These are phyloP conservation scores for Gymnocheta viridis DNA, from an alignment of 2,888 invertebrate species.

Conservation along the genomic window DNA sequence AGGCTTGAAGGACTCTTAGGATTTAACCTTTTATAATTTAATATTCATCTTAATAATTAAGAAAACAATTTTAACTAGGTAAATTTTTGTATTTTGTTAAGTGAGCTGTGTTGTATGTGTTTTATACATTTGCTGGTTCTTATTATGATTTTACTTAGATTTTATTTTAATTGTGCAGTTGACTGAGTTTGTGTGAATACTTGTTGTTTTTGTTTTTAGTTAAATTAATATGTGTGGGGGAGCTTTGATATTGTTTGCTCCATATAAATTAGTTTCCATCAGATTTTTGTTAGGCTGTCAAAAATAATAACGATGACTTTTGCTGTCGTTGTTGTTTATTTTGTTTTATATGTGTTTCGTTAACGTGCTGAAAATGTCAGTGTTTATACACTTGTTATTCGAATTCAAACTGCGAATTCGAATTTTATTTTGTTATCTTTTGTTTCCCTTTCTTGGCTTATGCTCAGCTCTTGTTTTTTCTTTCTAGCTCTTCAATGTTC, in stretches of 20 bases:
- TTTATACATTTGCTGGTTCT: constrained; percentile 11
- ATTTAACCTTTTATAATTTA: constrained; percentile 49
- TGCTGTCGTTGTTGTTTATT: constrained; percentile 17
- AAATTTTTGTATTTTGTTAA: not conserved
- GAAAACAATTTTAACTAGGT: constrained; percentile 27
- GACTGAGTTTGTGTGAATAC: not conserved
- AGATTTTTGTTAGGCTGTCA: constrained; percentile 33
- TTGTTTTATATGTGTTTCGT: not conserved
- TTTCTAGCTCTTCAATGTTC: constrained; percentile 28
- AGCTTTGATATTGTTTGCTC: constrained; percentile 18
- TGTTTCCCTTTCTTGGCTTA: constrained; percentile 14
- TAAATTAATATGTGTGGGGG: not conserved
- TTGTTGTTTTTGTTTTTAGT: constrained; percentile 7
- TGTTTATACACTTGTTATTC: constrained; percentile 55
- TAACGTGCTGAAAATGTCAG: constrained; percentile 50
- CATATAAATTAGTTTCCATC: constrained; percentile 16
- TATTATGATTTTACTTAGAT: not conserved
- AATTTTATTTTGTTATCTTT: constrained; percentile 26
- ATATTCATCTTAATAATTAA: constrained; percentile 54
- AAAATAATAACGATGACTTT: constrained; percentile 36
- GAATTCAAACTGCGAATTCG: constrained; percentile 43
- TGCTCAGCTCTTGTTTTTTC: constrained; percentile 55
- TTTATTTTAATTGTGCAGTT: not conserved
- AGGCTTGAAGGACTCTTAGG: constrained; percentile 27
- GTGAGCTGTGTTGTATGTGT: not conserved